Conservation (phyloP, 2,113 vertebrate species). For the Aix galericulata region DNA sequence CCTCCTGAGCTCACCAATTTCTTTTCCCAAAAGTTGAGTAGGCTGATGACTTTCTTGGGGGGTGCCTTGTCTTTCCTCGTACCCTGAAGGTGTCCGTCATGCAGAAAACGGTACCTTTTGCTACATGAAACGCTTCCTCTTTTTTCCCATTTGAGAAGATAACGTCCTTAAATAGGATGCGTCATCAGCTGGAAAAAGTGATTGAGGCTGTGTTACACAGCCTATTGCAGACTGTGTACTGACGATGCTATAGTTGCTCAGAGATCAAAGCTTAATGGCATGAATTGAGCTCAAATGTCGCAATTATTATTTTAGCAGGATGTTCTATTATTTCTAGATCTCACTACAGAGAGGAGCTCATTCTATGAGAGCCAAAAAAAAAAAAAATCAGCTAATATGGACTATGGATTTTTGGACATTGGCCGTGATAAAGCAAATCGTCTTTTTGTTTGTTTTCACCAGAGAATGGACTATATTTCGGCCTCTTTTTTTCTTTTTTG, state of each 20-base stretch:
- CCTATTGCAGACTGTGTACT: background rate
- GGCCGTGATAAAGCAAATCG: constrained; percentile 28
- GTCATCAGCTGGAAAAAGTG: background rate
- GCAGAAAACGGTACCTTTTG: background rate
- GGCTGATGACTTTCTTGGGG: background rate
- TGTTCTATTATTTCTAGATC: constrained; percentile 30
- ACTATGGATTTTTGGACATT: constrained; percentile 62
- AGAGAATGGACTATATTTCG: background rate
- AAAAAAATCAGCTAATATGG: background rate
- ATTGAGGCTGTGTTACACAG: background rate
- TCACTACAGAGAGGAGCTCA: background rate
- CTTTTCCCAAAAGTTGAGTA: background rate
- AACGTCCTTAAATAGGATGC: background rate
- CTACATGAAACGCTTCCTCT: background rate
- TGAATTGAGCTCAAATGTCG: constrained; percentile 6
- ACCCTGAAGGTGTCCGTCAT: background rate
- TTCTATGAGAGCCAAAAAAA: constrained; percentile 15
- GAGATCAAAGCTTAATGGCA: constrained; percentile 41
- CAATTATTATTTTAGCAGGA: constrained; percentile 41
- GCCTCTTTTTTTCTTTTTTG: background rate
- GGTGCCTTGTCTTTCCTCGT: background rate
- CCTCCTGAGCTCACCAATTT: background rate
- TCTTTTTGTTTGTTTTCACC: constrained; percentile 43
- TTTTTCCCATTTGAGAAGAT: background rate
- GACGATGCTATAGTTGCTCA: background rate